Conservation (phyloP, 2,113 vertebrate species). For the Scomber colias region DNA sequence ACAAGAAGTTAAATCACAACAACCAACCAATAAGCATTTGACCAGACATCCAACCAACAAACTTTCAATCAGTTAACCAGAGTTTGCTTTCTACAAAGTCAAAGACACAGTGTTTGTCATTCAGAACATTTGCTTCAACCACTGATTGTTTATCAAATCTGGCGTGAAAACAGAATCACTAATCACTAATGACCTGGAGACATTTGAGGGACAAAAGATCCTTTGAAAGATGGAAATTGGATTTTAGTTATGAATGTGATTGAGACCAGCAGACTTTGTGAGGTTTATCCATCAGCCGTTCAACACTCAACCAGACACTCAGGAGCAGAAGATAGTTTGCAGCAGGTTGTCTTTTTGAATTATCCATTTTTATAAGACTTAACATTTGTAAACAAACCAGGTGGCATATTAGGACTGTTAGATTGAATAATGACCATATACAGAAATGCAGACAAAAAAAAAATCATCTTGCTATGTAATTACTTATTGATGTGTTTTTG, state of each 20-base stretch:
- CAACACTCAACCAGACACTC: not conserved
- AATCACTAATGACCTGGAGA: conserved; percentile 37
- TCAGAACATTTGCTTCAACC: conserved; percentile 27
- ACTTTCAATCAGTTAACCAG: not conserved
- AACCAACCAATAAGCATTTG: not conserved
- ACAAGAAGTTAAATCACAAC: too few relatives aligned
- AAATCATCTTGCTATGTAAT: conserved; percentile 12
- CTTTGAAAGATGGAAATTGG: conserved; percentile 26
- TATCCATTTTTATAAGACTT: not conserved
- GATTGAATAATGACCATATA: conserved; percentile 10
- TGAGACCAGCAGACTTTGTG: conserved; percentile 1
- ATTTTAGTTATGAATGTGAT: conserved; percentile 34
- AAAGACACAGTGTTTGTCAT: conserved; percentile 31
- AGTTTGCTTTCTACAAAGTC: not conserved
- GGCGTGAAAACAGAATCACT: conserved; percentile 35
- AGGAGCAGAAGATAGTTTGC: not conserved
- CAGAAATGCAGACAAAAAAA: not conserved
- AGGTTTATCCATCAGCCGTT: conserved; percentile 8
- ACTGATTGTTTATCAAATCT: conserved; percentile 39
- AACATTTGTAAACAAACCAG: conserved; percentile 29
- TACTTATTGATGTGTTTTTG: conserved; percentile 39
- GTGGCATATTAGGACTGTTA: not conserved
- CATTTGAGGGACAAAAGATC: conserved; percentile 37
- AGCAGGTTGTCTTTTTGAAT: not conserved
- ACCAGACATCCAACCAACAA: not conserved